Evolutionary conservation across 2,113 vertebrate species (phyloP), one percentile per base, ranked within the genome.

Genomic region (Tursiops truncatus): DNA sequence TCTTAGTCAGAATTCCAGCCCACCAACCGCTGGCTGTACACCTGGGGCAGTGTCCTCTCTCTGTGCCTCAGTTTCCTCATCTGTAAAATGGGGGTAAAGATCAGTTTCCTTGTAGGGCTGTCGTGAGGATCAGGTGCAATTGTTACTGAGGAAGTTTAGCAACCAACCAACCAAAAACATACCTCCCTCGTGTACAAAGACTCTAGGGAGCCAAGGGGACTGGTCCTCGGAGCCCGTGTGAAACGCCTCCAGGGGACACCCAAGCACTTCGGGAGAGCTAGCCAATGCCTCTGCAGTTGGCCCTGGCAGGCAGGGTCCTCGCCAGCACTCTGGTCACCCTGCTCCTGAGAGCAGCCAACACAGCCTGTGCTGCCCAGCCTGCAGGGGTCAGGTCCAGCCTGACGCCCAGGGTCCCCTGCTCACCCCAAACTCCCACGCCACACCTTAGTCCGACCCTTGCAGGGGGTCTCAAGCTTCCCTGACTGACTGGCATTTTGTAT

Each of bases 111-210:
- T 0, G 3, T 36, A 44, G n/a, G 62, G 44, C 25, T 9, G 11
- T 36, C 0, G 3, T 21, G 91, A 76, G 44, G 47, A 33, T 44
- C 68, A 38, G 13, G 28, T 11, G 10, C 23, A 20, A 4, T 63
- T 2, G 23, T 65, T 58, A 41, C 47, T 18, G 38, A 65, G 71
- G 41, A 56, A 36, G 20, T 5, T 41, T 33, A 68, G 67, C 44
- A 28, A 67, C 65, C 41, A 25, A 56, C 31, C 26, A 12, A 50
- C 26, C 60, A 15, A 33, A 44, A 8, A 4, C 79, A 44, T 1
- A 1, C 3, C 12, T 1, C 7, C 17, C 17, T 28, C 14, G 0
- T 1, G 2, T 11, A 2, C 23, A 44, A 2, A 21, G 92, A 47
- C 3, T 4, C 73, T 4, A 14, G 83, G n/a, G n/a, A 12, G 20